Conservation (phyloP, 1,140 invertebrate genomes). For the Eulimnadia texana region DNA sequence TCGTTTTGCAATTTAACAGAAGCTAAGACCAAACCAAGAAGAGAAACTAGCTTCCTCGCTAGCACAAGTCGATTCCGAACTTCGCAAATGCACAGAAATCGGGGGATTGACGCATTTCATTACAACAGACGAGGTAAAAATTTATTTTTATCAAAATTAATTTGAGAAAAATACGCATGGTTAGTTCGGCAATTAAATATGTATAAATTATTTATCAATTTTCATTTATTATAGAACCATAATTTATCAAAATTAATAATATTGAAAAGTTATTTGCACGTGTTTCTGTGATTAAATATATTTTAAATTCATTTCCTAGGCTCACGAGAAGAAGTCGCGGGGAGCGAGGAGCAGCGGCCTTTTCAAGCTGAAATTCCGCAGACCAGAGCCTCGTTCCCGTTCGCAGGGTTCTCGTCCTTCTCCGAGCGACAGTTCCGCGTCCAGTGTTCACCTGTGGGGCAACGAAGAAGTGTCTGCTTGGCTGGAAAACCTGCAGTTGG, state of each 20-base stretch:
- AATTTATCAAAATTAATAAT: too few relatives aligned
- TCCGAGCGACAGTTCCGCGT: constrained; percentile 21
- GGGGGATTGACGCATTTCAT: constrained; percentile 43
- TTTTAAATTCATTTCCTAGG: neutral
- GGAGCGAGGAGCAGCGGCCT: constrained; percentile 20
- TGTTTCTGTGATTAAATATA: too few relatives aligned
- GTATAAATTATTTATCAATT: too few relatives aligned
- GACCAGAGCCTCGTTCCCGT: neutral
- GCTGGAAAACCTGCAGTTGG: constrained; percentile 73
- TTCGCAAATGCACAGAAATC: constrained; percentile 47
- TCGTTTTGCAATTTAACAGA: constrained; percentile 17
- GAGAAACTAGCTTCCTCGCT: constrained; percentile 19
- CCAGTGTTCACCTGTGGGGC: constrained; percentile 30
- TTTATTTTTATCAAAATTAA: neutral
- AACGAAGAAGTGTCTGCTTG: constrained; percentile 48
- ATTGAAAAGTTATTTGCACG: too few relatives aligned
- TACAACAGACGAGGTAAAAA: constrained; percentile 33
- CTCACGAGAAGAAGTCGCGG: neutral
- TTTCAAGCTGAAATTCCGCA: constrained; percentile 40
- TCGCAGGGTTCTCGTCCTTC: neutral
- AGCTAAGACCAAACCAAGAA: constrained; percentile 25
- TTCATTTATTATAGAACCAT: too few relatives aligned
- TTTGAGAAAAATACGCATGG: too few relatives aligned
- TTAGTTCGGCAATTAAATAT: too few relatives aligned
- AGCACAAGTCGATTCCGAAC: constrained; percentile 29